Percentiles rank a stretch among this genome's conserved stretches.
These are phyloP conservation scores for Diglossa cyanea DNA, from an alignment of 2,797 vertebrate genomes.

Conservation along the genomic window DNA sequence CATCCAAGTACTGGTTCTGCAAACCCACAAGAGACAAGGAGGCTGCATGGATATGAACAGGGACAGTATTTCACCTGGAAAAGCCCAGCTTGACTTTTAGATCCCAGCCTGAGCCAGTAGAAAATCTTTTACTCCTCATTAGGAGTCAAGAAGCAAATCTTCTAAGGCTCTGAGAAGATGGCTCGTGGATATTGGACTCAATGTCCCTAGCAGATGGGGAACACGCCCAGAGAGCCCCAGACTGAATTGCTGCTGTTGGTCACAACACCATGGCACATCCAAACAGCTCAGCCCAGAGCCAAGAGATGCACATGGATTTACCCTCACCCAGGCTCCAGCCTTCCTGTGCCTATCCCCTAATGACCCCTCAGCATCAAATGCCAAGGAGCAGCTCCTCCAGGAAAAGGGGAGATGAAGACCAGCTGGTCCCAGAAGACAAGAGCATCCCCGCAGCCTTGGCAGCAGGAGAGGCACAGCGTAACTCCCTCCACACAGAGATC, in stretches of 20 bases:
- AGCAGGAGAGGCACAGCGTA: background rate
- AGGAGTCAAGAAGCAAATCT: background rate
- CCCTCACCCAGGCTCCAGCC: fast-evolving
- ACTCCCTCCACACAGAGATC: slow-evolving; percentile 34
- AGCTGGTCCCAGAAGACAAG: background rate
- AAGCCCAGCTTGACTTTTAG: background rate
- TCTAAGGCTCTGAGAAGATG: fast-evolving
- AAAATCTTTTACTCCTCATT: background rate
- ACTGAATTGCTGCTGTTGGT: background rate
- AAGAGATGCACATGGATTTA: fast-evolving
- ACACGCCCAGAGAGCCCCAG: fast-evolving
- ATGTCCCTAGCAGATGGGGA: background rate
- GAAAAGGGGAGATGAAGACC: background rate
- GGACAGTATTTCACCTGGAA: background rate
- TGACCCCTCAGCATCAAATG: fast-evolving
- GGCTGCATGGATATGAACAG: fast-evolving
- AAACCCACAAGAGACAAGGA: background rate
- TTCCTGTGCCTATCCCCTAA: background rate
- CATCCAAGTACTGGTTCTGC: background rate
- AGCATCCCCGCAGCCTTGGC: background rate
- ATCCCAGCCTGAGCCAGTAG: background rate
- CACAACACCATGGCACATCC: fast-evolving
- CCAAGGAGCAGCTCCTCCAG: background rate
- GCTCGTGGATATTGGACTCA: fast-evolving
- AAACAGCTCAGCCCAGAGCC: background rate